phyloP scores from a whole-genome alignment of 2,797 vertebrate species.

The Halcyon badia region DNA sequence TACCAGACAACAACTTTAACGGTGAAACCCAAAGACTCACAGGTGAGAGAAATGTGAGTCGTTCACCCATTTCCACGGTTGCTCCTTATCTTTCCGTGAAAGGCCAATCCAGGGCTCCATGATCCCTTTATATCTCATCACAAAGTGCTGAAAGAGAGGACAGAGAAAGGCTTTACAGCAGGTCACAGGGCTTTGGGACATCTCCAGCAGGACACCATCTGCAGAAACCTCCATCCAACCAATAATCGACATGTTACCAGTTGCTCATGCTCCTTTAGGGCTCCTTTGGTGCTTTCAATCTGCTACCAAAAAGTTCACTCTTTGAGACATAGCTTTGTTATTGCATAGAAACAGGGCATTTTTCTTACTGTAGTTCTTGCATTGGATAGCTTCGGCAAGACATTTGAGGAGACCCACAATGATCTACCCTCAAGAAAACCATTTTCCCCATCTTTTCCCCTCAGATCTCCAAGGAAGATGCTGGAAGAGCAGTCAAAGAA shows the following conservation, averaged over 20 bases:
- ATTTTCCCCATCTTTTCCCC: background rate
- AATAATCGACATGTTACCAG: background rate
- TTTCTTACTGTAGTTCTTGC: background rate
- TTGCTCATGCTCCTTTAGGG: rapidly evolving
- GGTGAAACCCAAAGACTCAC: background rate
- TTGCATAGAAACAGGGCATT: too few species aligned
- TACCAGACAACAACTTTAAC: rapidly evolving
- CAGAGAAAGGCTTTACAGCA: background rate
- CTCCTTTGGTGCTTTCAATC: background rate
- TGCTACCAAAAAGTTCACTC: background rate
- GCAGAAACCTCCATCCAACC: background rate
- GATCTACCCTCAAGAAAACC: background rate
- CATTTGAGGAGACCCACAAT: background rate
- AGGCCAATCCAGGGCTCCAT: conserved; percentile 10
- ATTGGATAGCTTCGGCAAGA: background rate
- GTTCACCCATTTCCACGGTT: conserved; percentile 2
- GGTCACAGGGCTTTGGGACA: background rate
- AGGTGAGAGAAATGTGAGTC: rapidly evolving
- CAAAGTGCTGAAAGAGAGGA: background rate
- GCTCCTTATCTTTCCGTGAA: background rate
- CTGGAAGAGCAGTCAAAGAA: background rate
- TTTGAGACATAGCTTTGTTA: too few species aligned
- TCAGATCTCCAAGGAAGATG: background rate
- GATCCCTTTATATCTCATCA: conserved; percentile 9
- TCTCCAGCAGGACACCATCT: background rate